These are phyloP conservation scores for Pagetopsis macropterus DNA, from an alignment of 2,797 vertebrate species.

Conservation along the genomic window DNA sequence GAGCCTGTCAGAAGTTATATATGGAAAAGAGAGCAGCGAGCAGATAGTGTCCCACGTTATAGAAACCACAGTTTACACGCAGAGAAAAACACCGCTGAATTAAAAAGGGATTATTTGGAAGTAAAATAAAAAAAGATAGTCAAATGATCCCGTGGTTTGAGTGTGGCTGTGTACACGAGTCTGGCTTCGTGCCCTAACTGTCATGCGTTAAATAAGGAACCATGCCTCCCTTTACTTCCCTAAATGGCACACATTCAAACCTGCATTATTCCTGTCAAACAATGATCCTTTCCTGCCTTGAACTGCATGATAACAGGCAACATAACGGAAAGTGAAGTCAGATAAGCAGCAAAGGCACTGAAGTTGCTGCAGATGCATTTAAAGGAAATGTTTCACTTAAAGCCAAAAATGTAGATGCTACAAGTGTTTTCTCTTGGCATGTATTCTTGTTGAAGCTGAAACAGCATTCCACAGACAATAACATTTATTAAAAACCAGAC, in stretches of 20 bases:
- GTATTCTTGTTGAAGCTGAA: not conserved
- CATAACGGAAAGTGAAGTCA: not conserved
- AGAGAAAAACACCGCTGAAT: conserved; percentile 20
- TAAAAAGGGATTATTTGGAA: conserved; percentile 17
- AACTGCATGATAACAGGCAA: not conserved
- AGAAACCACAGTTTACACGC: conserved; percentile 4
- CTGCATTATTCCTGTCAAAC: not conserved
- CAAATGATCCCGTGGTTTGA: conserved; percentile 26
- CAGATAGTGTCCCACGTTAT: conserved; percentile 25
- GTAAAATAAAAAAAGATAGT: conserved; percentile 25
- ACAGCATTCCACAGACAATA: not conserved
- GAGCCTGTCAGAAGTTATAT: conserved; percentile 56
- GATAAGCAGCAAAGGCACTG: not conserved
- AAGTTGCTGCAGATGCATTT: not conserved
- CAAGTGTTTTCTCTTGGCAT: not conserved
- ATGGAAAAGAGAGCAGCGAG: conserved; percentile 60
- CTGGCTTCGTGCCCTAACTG: conserved; percentile 52
- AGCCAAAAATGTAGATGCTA: too few relatives aligned
- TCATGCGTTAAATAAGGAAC: conserved; percentile 64
- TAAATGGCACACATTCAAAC: conserved; percentile 28
- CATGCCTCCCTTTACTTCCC: conserved; percentile 53
- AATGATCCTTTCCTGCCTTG: not conserved
- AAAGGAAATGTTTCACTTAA: too few relatives aligned
- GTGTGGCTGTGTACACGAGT: not conserved
- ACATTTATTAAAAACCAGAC: too few relatives aligned